Conservation (phyloP, 2,888 invertebrate species). For the Pachycephus smyrnensis region DNA sequence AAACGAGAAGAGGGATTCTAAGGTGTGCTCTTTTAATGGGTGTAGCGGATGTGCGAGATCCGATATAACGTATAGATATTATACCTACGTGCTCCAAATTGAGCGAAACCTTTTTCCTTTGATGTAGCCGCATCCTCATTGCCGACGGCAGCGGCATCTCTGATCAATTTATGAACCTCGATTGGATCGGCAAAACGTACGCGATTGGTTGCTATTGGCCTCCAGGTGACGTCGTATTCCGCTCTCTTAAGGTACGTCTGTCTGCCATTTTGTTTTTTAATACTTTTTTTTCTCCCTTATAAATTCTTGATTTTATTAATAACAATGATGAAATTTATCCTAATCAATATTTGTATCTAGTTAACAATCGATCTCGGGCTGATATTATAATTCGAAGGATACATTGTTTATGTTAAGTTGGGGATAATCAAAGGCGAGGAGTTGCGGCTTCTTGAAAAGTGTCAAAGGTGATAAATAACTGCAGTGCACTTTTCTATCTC, state of each 20-base stretch:
- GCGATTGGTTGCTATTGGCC: no score
- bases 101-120: neutral
- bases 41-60: neutral
- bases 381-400: no score
- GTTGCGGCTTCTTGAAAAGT: neutral
- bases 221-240: neutral
- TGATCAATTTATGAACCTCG: neutral
- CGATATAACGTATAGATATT: neutral
- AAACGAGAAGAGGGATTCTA: neutral
- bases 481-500: neutral
- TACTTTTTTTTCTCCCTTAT: neutral
- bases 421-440: neutral
- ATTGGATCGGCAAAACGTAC: neutral
- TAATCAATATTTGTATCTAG: neutral
- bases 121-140: neutral
- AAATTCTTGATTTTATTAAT: neutral
- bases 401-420: neutral
- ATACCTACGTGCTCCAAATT: neutral
- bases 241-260: neutral
- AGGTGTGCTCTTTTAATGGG: neutral
- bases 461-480: neutral
- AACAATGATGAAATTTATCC: neutral
- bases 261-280: neutral
- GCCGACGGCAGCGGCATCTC: neutral
- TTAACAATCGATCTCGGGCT: neutral